Evolutionary conservation across 2,888 invertebrate genomes (phyloP).

Genomic region (Uloborus plumipes): DNA sequence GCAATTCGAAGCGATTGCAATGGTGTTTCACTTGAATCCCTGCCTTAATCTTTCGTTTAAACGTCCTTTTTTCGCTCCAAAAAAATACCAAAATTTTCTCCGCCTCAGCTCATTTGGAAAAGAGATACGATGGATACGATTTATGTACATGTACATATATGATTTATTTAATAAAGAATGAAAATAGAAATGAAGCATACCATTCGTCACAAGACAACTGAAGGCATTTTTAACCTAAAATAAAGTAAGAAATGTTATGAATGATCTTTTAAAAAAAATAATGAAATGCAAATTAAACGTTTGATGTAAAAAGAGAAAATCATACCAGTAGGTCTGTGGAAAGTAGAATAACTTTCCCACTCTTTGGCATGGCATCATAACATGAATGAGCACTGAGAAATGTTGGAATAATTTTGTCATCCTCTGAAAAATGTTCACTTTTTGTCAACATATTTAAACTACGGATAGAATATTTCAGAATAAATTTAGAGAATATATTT

Average conservation of each 20-base stretch:
- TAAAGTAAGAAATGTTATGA: conserved; percentile 13
- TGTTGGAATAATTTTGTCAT: conserved; percentile 96
- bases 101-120: too few relatives aligned
- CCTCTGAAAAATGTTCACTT: conserved; percentile 76
- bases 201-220: conserved; percentile 98
- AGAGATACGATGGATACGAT: too few relatives aligned
- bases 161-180: too few relatives aligned
- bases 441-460: not conserved
- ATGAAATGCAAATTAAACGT: not conserved
- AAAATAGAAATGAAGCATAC: conserved; percentile 73
- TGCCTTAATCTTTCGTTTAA: too few relatives aligned
- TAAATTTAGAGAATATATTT: not conserved
- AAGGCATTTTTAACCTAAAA: conserved; percentile 93
- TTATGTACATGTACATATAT: too few relatives aligned
- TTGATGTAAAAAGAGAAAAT: not conserved
- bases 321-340: conserved; percentile 90
- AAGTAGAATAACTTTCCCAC: conserved; percentile 98
- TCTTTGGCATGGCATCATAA: conserved; percentile 99
- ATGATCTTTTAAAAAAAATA: not conserved
- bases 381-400: conserved; percentile 99
- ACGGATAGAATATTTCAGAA: not conserved
- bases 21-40: too few relatives aligned
- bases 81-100: too few relatives aligned
- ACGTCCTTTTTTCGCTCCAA: too few relatives aligned
- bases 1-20: too few relatives aligned